Evolutionary conservation across 2,113 vertebrate genomes (phyloP).

Genomic region (Macquaria ambigua): DNA sequence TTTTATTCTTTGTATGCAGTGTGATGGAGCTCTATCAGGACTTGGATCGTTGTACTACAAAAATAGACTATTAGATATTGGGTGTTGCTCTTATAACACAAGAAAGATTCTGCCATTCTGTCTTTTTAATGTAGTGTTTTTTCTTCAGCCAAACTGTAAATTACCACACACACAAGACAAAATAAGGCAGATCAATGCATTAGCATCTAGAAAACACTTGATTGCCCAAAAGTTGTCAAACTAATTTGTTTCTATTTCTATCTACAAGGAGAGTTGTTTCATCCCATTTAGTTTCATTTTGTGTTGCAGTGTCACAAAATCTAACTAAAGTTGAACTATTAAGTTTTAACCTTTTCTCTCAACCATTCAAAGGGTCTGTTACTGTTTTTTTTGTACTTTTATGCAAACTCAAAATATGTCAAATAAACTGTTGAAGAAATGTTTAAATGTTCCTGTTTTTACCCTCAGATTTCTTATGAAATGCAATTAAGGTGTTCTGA

Average conservation of each 20-base stretch:
- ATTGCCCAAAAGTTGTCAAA: background rate
- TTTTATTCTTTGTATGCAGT: background rate
- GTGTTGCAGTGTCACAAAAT: background rate
- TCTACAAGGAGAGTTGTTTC: background rate
- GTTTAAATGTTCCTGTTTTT: background rate
- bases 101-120: background rate
- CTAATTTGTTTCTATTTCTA: background rate
- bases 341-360: background rate
- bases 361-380: background rate
- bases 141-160: background rate
- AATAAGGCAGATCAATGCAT: background rate
- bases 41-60: background rate
- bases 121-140: background rate
- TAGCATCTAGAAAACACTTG: background rate
- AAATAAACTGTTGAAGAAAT: background rate
- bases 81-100: background rate
- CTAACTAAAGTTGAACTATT: background rate
- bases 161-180: background rate
- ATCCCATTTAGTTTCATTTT: background rate
- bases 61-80: background rate
- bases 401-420: background rate
- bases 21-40: background rate
- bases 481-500: slow-evolving; percentile 1
- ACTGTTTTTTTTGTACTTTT: background rate
- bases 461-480: background rate